phyloP scores from a whole-genome alignment of 2,113 vertebrate genomes.

The Tragulus kanchil region DNA sequence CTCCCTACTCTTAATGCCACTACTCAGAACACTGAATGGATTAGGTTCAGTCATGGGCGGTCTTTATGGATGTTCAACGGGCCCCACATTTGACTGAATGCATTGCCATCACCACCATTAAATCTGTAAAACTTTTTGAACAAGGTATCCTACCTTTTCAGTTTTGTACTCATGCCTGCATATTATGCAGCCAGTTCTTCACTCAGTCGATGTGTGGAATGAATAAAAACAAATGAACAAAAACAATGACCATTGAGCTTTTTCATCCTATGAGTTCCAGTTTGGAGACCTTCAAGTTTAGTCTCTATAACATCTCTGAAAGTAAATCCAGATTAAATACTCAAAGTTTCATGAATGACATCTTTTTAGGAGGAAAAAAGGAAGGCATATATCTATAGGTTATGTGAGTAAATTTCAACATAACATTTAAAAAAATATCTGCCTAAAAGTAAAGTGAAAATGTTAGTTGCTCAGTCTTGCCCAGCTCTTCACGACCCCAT shows the following conservation, averaged over 20 bases:
- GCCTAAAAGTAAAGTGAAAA: neutral
- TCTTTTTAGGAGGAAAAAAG: neutral
- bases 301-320: neutral
- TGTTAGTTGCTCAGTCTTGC: neutral
- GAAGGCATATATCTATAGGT: neutral
- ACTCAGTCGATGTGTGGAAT: neutral
- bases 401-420: neutral
- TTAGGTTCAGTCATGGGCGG: neutral
- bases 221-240: neutral
- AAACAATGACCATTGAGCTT: neutral
- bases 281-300: slow-evolving; percentile 29
- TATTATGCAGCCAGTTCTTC: neutral
- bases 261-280: neutral
- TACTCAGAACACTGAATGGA: fast-evolving
- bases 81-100: neutral
- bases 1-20: fast-evolving
- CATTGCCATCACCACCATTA: neutral
- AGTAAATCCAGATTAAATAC: neutral
- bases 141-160: neutral
- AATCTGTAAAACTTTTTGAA: slow-evolving; percentile 13
- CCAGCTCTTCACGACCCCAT: neutral
- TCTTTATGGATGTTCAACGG: neutral
- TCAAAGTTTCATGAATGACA: neutral
- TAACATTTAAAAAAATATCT: neutral
- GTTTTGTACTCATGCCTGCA: neutral